These are phyloP conservation scores for Stenichneumon culpator DNA, from an alignment of 2,888 invertebrate species.

Conservation along the genomic window DNA sequence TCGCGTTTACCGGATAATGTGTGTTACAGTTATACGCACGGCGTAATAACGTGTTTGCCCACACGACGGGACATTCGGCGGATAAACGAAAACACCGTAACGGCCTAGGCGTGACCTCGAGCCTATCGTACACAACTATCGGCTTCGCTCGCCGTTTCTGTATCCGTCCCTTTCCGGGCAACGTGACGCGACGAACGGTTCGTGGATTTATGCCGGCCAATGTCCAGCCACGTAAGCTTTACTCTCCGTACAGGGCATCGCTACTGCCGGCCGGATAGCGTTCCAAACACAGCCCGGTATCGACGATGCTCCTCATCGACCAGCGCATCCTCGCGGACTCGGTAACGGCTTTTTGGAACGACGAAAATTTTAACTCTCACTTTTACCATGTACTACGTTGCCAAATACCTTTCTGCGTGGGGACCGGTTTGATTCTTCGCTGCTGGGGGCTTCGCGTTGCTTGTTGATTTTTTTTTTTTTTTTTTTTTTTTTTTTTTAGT, in stretches of 20 bases:
- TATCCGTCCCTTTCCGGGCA: slow-evolving; percentile 63
- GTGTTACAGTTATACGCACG: not conserved
- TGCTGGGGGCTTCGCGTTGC: too few species aligned
- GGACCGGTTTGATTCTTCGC: too few species aligned
- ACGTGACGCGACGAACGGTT: slow-evolving; percentile 73
- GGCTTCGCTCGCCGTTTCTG: slow-evolving; percentile 19
- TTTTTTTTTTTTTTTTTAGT: too few species aligned
- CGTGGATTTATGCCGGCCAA: slow-evolving; percentile 74
- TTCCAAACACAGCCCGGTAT: slow-evolving; percentile 6
- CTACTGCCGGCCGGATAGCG: slow-evolving; percentile 6
- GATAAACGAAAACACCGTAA: slow-evolving; percentile 11
- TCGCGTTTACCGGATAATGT: not conserved
- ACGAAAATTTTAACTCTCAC: slow-evolving; percentile 5
- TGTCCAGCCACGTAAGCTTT: slow-evolving; percentile 61
- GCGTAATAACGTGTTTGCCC: not conserved
- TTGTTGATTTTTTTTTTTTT: too few species aligned
- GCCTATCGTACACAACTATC: slow-evolving; percentile 1
- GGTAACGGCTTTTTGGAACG: not conserved
- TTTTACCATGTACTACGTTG: not conserved
- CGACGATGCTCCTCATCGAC: slow-evolving; percentile 11
- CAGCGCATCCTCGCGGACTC: slow-evolving; percentile 6
- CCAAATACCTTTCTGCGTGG: too few species aligned
- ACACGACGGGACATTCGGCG: not conserved
- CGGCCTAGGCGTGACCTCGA: slow-evolving; percentile 1
- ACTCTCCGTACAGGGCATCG: not conserved